Evolutionary conservation across 1,140 invertebrate species (phyloP).

Genomic region (Eupeodes corollae): DNA sequence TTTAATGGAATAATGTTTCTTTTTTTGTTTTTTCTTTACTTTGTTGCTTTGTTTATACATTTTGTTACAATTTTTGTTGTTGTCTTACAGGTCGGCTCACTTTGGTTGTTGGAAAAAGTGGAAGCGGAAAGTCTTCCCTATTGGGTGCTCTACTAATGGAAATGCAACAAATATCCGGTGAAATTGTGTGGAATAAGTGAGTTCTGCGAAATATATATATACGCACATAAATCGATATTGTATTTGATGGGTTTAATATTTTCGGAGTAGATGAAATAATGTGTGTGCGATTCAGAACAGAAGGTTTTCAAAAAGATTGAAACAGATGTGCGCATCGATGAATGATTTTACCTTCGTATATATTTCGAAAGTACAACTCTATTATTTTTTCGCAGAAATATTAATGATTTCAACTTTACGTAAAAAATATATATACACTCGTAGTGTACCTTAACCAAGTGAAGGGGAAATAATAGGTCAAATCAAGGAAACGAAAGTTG

Average conservation of each 20-base stretch:
- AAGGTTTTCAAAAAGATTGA: neutral
- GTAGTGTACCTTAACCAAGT: no score
- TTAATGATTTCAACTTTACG: no score
- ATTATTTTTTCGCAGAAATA: no score
- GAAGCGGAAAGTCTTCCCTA: conserved; percentile 69
- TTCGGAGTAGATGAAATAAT: no score
- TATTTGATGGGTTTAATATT: no score
- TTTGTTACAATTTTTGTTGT: neutral
- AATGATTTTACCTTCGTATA: no score
- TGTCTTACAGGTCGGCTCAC: conserved; percentile 50
- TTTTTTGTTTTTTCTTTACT: conserved; percentile 9
- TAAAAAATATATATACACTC: no score
- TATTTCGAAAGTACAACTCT: no score
- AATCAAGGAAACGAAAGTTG: no score
- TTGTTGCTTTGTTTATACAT: neutral
- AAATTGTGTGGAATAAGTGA: conserved; percentile 52
- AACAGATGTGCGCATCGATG: neutral
- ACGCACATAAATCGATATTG: neutral
- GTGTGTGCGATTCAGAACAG: no score
- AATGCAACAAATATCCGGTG: conserved; percentile 51
- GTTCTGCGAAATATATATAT: conserved; percentile 13
- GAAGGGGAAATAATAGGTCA: no score
- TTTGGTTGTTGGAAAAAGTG: conserved; percentile 63
- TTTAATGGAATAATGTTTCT: conserved; percentile 5
- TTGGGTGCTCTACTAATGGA: conserved; percentile 65